These are phyloP conservation scores for Glossosoma conforme DNA, from an alignment of 1,140 invertebrate genomes.

Conservation along the genomic window DNA sequence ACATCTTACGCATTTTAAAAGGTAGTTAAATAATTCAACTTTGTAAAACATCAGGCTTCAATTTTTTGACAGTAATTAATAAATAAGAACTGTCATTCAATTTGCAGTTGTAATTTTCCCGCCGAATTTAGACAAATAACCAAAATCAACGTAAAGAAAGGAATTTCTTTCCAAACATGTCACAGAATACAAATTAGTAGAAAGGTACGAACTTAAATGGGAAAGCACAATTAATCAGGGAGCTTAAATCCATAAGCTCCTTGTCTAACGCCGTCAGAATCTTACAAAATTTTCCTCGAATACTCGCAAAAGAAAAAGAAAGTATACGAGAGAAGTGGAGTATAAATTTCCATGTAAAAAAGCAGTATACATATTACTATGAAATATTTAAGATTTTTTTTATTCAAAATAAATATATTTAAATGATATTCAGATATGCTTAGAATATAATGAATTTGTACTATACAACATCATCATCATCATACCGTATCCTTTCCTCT, in stretches of 20 bases:
- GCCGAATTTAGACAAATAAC: no score
- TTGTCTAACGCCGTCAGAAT: constrained; percentile 1
- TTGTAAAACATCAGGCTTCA: no score
- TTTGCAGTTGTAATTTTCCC: no score
- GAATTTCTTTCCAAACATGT: background rate
- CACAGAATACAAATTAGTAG: background rate
- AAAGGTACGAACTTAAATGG: background rate
- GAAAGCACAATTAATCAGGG: constrained; percentile 20
- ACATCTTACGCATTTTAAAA: no score
- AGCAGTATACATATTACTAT: background rate
- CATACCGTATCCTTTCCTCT: no score
- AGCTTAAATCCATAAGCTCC: constrained; percentile 18
- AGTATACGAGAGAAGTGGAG: background rate
- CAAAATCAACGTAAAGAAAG: no score
- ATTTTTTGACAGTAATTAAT: no score
- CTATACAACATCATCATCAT: no score
- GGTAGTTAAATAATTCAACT: no score
- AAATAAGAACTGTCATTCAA: no score
- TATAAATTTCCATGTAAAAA: background rate
- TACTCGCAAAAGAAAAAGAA: background rate
- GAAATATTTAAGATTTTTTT: background rate
- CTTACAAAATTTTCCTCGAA: constrained; percentile 15
- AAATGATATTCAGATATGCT: no score
- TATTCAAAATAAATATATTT: constrained; percentile 1
- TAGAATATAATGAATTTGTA: no score